Percentiles rank a stretch among this genome's conserved stretches.
phyloP scores from a whole-genome alignment of 2,797 vertebrate species.

The Smutsia gigantea region DNA sequence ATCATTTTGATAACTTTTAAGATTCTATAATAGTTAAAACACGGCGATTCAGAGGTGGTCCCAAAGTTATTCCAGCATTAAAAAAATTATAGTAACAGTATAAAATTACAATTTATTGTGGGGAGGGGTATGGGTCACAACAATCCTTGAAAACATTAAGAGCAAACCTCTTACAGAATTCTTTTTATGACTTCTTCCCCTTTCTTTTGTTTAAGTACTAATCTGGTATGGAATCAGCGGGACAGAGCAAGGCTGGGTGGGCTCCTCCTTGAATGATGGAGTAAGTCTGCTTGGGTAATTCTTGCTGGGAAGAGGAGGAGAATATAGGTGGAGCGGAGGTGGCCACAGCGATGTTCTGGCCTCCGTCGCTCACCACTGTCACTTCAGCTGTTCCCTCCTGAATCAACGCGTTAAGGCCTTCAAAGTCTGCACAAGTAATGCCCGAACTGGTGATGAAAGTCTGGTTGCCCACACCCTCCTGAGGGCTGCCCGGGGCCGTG shows the following conservation, averaged over 20 bases:
- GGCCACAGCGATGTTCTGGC: conserved; percentile 82
- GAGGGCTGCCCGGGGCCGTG: conserved; percentile 78
- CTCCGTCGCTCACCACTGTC: conserved; percentile 93
- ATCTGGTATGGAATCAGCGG: conserved; percentile 87
- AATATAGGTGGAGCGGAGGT: conserved; percentile 79
- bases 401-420: conserved; percentile 94
- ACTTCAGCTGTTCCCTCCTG: conserved; percentile 94
- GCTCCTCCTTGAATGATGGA: conserved; percentile 85
- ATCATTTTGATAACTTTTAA: not conserved
- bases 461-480: conserved; percentile 86
- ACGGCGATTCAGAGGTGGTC: not conserved
- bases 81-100: conserved; percentile 58
- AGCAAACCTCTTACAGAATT: not conserved
- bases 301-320: conserved; percentile 82
- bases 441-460: conserved; percentile 91
- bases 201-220: conserved; percentile 17
- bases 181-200: not conserved
- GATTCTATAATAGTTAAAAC: not conserved
- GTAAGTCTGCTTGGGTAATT: conserved; percentile 85
- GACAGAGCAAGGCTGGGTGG: conserved; percentile 86
- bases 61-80: not conserved
- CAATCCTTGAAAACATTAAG: not conserved
- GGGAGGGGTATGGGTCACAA: not conserved
- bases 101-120: conserved; percentile 73
- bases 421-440: conserved; percentile 93